Evolutionary conservation across 2,797 vertebrate genomes (phyloP), one percentile per base, ranked within the genome.

Genomic region (Danio aesculapii): DNA sequence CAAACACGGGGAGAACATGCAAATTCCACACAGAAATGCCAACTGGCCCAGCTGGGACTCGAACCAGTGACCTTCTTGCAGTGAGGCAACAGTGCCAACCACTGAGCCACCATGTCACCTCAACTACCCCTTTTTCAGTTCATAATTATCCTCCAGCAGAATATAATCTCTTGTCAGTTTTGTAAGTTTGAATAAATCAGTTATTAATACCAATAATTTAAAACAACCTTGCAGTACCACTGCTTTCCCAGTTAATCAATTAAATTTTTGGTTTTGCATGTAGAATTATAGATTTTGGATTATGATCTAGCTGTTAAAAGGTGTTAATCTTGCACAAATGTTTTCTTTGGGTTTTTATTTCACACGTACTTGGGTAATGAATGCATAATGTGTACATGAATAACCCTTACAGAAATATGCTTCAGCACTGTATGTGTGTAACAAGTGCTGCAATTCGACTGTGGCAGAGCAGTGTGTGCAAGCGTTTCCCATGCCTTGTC

Each of bases 371-470:
- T 8, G 3, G 8, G 59, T 64, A 72, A 72, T 52, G 67, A 70
- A 79, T 62, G 68, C 77, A 79, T 30, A 11, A 79, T 71, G 71
- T 80, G 71, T 79, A 64, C 69, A 47, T 30, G 49, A 72, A 39
- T 80, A 72, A 72, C 64, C 68, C 77, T 64, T 10, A 7, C 77
- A 64, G 77, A 72, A 64, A 72, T 46, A 63, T 39, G 59, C 77
- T 63, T 52, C 19, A 52, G 76, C 8, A 30, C 55, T 21, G 5
- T 12, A 46, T 14, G 39, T 66, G 63, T 43, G 52, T 72, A 57
- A 53, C 16, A 57, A 58, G 44, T 59, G 46, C 12, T 21, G 63
- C 43, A 57, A 4, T 58, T 46, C 17, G 64, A 59, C 53, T 46
- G 39, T 10, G 46, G 19, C 50, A 8, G 44, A 59, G 53, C 64